Percentiles rank a stretch among this genome's conserved stretches.
Conservation (phyloP, 2,797 vertebrate genomes). For the Champsocephalus gunnari region DNA sequence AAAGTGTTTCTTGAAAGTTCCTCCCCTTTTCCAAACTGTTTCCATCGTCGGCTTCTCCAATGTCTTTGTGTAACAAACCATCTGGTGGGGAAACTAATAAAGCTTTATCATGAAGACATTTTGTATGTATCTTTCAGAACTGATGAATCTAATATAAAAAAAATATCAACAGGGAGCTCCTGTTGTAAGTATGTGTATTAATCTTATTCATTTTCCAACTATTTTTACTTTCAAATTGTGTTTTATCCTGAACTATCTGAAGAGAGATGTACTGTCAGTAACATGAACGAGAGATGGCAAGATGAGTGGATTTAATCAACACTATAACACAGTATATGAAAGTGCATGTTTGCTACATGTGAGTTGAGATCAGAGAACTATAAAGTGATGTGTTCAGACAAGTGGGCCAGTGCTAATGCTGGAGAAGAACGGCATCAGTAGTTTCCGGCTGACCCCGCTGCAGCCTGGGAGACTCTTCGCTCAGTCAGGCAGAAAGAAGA, state of each 20-base stretch:
- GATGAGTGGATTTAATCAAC: constrained; percentile 6
- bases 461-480: constrained; percentile 51
- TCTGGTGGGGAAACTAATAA: too few relatives aligned
- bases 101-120: too few relatives aligned
- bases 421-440: constrained; percentile 19
- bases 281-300: neutral
- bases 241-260: neutral
- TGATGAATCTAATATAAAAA: neutral
- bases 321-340: constrained; percentile 9
- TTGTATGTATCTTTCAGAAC: neutral
- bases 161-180: neutral
- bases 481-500: constrained; percentile 61
- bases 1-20: too few relatives aligned
- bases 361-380: constrained; percentile 28
- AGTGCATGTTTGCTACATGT: constrained; percentile 34
- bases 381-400: constrained; percentile 65
- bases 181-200: neutral
- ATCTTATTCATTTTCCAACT: neutral
- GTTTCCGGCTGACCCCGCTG: constrained; percentile 49
- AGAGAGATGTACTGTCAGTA: neutral
- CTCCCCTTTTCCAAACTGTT: too few relatives aligned
- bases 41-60: too few relatives aligned
- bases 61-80: too few relatives aligned
- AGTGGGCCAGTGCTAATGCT: constrained; percentile 34
- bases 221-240: neutral